Conservation (phyloP, 2,888 invertebrate species). For the Ochropleura leucogaster region DNA sequence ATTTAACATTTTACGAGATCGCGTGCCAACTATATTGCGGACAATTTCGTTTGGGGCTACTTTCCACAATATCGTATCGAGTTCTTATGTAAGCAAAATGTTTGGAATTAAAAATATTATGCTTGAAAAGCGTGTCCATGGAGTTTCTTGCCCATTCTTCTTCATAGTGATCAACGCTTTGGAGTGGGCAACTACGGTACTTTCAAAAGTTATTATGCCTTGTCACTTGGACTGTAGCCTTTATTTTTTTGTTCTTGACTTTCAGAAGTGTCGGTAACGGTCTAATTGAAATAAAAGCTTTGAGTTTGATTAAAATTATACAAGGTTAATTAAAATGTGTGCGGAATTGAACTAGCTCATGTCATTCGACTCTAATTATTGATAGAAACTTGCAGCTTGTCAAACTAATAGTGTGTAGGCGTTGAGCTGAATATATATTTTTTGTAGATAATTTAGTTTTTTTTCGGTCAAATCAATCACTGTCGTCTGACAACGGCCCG, state of each 20-base stretch:
- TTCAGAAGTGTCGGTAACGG: too few species aligned
- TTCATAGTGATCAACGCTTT: too few species aligned
- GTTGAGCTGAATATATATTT: constrained; percentile 6
- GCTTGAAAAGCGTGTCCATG: too few species aligned
- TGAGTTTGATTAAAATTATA: neutral
- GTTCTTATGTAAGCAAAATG: constrained; percentile 2
- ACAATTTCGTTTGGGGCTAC: constrained; percentile 8
- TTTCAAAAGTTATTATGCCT: too few species aligned
- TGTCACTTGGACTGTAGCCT: too few species aligned
- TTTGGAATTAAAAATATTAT: neutral
- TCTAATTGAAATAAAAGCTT: too few species aligned
- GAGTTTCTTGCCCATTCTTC: too few species aligned
- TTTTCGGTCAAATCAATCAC: constrained; percentile 40
- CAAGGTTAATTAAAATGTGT: neutral
- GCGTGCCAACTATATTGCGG: constrained; percentile 22
- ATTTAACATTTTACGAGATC: constrained; percentile 26
- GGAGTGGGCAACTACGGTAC: too few species aligned
- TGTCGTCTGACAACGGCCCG: neutral
- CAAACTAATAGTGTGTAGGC: constrained; percentile 9
- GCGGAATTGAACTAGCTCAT: neutral
- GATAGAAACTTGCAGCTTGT: neutral
- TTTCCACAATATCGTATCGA: neutral
- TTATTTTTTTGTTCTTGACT: too few species aligned
- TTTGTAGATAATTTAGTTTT: neutral
- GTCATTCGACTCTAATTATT: neutral